A percentile compares a stretch with the other conserved stretches of the same genome.
Conservation (phyloP, 2,797 vertebrate genomes). For the Dendrocincla tyrannina region DNA sequence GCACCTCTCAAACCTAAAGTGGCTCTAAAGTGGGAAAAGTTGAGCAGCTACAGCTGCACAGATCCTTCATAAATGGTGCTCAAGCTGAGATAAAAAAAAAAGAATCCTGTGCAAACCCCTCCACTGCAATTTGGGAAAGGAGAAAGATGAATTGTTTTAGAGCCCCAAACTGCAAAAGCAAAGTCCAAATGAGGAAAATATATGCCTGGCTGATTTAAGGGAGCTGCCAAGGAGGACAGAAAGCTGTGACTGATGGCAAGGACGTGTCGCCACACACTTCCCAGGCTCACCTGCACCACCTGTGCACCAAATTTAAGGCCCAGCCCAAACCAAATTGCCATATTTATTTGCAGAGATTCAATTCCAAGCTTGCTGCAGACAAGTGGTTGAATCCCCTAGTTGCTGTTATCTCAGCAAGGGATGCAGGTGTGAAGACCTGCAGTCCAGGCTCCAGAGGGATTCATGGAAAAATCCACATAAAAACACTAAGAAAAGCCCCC, state of each 20-base stretch:
- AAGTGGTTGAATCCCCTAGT: no score
- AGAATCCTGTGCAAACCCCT: not conserved
- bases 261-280: rapidly evolving
- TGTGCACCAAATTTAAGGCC: not conserved
- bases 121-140: rapidly evolving
- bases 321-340: not conserved
- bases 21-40: not conserved
- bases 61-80: not conserved
- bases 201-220: not conserved
- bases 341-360: not conserved
- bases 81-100: not conserved
- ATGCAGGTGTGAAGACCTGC: not conserved
- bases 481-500: not conserved
- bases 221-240: not conserved
- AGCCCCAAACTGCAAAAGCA: not conserved
- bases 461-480: not conserved
- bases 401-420: not conserved
- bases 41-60: not conserved
- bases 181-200: not conserved
- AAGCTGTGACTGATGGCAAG: rapidly evolving
- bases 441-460: not conserved
- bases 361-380: not conserved
- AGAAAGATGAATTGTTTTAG: not conserved
- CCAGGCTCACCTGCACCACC: not conserved
- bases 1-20: not conserved